Evolutionary conservation across 2,888 invertebrate species (phyloP).

Genomic region (Periphyllus acericola): DNA sequence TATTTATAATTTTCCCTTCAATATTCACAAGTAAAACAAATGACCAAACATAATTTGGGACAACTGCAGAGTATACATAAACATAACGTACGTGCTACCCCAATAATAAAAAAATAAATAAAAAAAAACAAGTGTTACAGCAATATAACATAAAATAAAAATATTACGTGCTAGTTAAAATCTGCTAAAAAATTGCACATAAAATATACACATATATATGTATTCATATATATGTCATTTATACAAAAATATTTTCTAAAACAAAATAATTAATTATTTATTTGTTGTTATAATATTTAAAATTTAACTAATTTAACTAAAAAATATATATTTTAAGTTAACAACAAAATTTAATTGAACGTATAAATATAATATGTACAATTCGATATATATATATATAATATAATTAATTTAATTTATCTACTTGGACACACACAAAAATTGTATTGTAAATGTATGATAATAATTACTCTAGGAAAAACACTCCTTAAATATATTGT

Average conservation of each 20-base stretch:
- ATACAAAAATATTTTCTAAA: constrained; percentile 58
- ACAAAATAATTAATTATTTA: constrained; percentile 29
- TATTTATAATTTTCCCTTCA: constrained; percentile 49
- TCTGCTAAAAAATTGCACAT: constrained; percentile 57
- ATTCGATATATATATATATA: not conserved
- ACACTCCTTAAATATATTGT: constrained; percentile 24
- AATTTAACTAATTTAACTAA: constrained; percentile 51
- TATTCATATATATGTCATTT: constrained; percentile 10
- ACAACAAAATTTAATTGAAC: constrained; percentile 52
- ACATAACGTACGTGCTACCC: constrained; percentile 57
- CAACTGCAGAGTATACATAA: constrained; percentile 51
- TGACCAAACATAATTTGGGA: constrained; percentile 44
- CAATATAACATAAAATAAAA: constrained; percentile 54
- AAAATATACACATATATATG: constrained; percentile 33
- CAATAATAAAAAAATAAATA: constrained; percentile 38
- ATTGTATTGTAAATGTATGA: not conserved
- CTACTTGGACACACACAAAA: constrained; percentile 3
- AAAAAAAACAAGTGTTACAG: constrained; percentile 52
- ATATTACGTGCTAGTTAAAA: constrained; percentile 58
- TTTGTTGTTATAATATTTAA: constrained; percentile 43
- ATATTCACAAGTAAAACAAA: constrained; percentile 55
- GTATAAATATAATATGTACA: constrained; percentile 15
- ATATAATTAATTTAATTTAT: constrained; percentile 35
- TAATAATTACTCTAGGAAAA: constrained; percentile 50
- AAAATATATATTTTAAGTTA: constrained; percentile 50